A percentile compares a stretch with the other conserved stretches of the same genome.
Evolutionary conservation across 1,140 invertebrate genomes (phyloP).

Genomic region (Doryteuthis pealeii): DNA sequence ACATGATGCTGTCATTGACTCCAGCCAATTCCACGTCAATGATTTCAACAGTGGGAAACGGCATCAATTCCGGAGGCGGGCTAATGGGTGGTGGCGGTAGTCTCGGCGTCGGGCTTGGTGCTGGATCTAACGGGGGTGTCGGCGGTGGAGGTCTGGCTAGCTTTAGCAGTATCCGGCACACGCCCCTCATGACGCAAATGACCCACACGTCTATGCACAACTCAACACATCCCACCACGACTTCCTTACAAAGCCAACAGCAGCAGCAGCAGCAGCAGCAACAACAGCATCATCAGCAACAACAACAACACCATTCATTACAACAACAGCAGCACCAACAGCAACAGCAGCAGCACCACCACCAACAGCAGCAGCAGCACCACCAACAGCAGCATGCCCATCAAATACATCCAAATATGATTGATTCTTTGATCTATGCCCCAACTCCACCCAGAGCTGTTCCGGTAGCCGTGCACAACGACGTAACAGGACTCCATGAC

Average conservation of each 20-base stretch:
- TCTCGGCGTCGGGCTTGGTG: too few species aligned
- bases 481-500: neutral
- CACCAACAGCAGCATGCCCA: constrained; percentile 8
- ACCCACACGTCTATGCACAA: neutral
- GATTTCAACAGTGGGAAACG: neutral
- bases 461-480: neutral
- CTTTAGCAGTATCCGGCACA: neutral
- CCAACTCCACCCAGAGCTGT: neutral
- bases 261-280: neutral
- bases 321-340: neutral
- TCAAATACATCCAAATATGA: constrained; percentile 7
- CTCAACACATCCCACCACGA: neutral
- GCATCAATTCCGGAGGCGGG: neutral
- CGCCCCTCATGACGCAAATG: neutral
- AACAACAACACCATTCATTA: neutral
- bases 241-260: neutral
- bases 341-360: neutral
- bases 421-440: neutral
- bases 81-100: neutral
- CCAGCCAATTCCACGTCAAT: neutral
- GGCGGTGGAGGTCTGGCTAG: too few species aligned
- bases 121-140: too few species aligned
- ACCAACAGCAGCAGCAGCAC: neutral
- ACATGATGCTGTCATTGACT: neutral
- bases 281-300: constrained; percentile 9